Evolutionary conservation across 1,140 invertebrate genomes (phyloP), one percentile per base, ranked within the genome.

Genomic region (Alviniconcha marisindica): DNA sequence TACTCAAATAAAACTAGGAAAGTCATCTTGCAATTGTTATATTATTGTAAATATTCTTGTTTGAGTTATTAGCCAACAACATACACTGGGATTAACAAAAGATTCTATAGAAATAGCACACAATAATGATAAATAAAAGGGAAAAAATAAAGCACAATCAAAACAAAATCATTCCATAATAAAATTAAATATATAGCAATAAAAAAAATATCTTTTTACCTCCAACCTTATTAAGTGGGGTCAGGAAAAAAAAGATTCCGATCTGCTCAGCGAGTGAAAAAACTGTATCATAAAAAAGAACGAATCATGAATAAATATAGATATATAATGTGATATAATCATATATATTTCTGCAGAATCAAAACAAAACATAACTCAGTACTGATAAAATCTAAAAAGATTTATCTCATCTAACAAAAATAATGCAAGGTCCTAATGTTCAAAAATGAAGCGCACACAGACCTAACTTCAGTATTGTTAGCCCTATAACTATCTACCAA

Each of bases 141-240:
- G 5, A 71, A 71, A 40, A 15, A 15, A 71, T 40, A 40, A 18
- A 71, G 14, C 18, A 71, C 5, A 31, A 66, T n/a, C 56, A 60
- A 60, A 33, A 24, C 31, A 66, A 66, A 33, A 18, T 33, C 31
- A n/a, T n/a, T n/a, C n/a, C n/a, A n/a, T n/a, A n/a, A n/a, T n/a
- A n/a, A n/a, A n/a, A n/a, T n/a, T 31, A 71, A 36, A 71, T 71
- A 71, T 71, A 38, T 21, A 42, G 7, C 14, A 71, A 21, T 14
- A 24, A 71, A 71, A 71, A 71, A 71, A 71, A 71, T 36, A 2
- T 36, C 36, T 18, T 28, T 40, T 71, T 71, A 71, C 69, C 69
- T 71, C 36, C 69, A 71, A 71, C 69, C 69, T 33, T 71, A 14
- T 21, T 36, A 71, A 71, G 36, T 33, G 12, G 69, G 69, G 4